Percentiles rank a stretch among this genome's conserved stretches.
phyloP scores from a whole-genome alignment of 1,140 invertebrate species.

The Asbolus verrucosus region DNA sequence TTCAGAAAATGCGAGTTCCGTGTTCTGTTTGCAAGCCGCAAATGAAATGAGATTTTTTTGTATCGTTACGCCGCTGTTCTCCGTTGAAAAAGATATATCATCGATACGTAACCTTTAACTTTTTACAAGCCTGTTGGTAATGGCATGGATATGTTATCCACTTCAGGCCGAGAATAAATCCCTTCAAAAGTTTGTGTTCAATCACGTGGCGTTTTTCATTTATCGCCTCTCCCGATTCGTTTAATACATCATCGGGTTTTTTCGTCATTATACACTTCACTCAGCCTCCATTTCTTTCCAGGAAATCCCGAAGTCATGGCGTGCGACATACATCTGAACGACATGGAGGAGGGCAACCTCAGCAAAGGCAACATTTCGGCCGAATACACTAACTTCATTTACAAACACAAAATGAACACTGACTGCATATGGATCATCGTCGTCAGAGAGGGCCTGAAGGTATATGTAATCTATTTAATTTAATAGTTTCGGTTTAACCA shows the following conservation, averaged over 20 bases:
- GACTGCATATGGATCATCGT: conserved; percentile 87
- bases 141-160: not conserved
- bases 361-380: conserved; percentile 69
- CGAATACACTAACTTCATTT: conserved; percentile 67
- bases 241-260: not conserved
- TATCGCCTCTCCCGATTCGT: not conserved
- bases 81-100: no score
- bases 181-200: not conserved
- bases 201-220: conserved; percentile 1
- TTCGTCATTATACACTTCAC: no score
- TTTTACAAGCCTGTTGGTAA: not conserved
- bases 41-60: no score
- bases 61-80: no score
- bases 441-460: conserved; percentile 76
- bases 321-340: no score
- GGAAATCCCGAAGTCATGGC: conserved; percentile 66
- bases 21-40: no score
- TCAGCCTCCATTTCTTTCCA: no score
- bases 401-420: conserved; percentile 71
- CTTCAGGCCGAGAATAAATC: conserved; percentile 8
- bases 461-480: conserved; percentile 62
- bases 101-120: not conserved
- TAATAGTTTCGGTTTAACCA: no score
- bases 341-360: conserved; percentile 69
- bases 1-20: no score